These are phyloP conservation scores for Drosophila melanogaster DNA, from an alignment of 1,140 invertebrate genomes.

Conservation along the genomic window DNA sequence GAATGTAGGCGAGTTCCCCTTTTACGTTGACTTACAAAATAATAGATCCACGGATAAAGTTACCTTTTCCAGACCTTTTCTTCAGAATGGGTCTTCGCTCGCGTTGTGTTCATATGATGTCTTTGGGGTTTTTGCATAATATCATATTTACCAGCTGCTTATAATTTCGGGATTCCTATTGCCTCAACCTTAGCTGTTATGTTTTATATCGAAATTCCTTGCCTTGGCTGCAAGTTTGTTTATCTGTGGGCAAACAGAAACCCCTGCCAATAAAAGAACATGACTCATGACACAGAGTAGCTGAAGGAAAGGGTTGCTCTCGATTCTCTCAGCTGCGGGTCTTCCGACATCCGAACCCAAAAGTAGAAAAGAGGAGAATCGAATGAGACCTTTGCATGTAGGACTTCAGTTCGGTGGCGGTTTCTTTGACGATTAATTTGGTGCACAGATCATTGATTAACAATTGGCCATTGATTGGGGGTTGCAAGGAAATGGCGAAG, in stretches of 20 bases:
- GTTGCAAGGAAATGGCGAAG: background rate
- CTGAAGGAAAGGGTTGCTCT: slow-evolving; percentile 24
- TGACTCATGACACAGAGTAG: slow-evolving; percentile 15
- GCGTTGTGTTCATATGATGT: background rate
- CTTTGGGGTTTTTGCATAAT: too few species aligned
- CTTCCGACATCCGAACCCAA: slow-evolving; percentile 18
- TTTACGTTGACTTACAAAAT: background rate
- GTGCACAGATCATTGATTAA: slow-evolving; percentile 69
- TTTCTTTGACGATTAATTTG: slow-evolving; percentile 67
- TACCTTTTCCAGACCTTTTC: background rate
- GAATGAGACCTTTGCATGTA: slow-evolving; percentile 30
- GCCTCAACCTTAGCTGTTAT: background rate
- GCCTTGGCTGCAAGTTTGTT: slow-evolving; percentile 17
- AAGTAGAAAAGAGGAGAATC: slow-evolving; percentile 5
- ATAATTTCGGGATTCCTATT: too few species aligned
- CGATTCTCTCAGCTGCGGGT: slow-evolving; percentile 38
- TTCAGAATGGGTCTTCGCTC: too few species aligned
- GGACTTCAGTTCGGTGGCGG: slow-evolving; percentile 51
- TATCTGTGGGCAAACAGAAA: slow-evolving; percentile 65
- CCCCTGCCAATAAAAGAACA: slow-evolving; percentile 23
- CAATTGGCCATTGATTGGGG: slow-evolving; percentile 68
- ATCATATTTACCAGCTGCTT: background rate
- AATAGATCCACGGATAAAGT: background rate
- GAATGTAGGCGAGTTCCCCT: background rate
- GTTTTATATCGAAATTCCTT: slow-evolving; percentile 2